A percentile compares a stretch with the other conserved stretches of the same genome.
These are phyloP conservation scores for Leptonema lineaticorne DNA, from an alignment of 1,140 invertebrate species.

Conservation along the genomic window DNA sequence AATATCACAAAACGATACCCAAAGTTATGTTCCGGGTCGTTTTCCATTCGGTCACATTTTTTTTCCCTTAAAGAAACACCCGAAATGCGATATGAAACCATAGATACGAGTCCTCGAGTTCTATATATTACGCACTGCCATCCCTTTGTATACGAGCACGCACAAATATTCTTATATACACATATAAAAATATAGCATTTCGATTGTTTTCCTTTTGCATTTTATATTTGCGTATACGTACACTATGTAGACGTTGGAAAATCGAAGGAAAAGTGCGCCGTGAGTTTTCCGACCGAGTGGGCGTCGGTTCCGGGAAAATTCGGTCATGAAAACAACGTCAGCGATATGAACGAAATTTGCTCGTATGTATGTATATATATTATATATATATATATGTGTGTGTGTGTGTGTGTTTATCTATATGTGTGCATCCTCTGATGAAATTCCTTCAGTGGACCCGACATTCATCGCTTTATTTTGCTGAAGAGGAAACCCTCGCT, in stretches of 20 bases:
- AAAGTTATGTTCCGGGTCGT: no score
- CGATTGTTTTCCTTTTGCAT: not conserved
- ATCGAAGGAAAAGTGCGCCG: not conserved
- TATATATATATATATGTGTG: not conserved
- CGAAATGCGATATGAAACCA: no score
- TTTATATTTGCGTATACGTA: not conserved
- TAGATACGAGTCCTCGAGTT: no score
- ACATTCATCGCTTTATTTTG: not conserved
- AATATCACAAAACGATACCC: no score
- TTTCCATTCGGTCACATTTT: no score
- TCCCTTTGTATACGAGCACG: not conserved
- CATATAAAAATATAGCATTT: not conserved
- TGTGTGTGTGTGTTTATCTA: no score
- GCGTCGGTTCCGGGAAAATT: conserved; percentile 8
- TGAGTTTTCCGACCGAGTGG: not conserved
- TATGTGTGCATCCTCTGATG: no score
- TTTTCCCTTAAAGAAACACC: no score
- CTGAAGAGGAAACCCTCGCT: not conserved
- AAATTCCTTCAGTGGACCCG: not conserved
- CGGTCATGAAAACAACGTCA: not conserved
- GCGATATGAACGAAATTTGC: not conserved
- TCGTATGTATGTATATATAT: not conserved
- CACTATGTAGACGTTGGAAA: not conserved
- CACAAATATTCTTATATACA: not conserved
- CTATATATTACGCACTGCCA: no score